phyloP scores from a whole-genome alignment of 2,797 vertebrate species.

The Lycodopsis pacificus region DNA sequence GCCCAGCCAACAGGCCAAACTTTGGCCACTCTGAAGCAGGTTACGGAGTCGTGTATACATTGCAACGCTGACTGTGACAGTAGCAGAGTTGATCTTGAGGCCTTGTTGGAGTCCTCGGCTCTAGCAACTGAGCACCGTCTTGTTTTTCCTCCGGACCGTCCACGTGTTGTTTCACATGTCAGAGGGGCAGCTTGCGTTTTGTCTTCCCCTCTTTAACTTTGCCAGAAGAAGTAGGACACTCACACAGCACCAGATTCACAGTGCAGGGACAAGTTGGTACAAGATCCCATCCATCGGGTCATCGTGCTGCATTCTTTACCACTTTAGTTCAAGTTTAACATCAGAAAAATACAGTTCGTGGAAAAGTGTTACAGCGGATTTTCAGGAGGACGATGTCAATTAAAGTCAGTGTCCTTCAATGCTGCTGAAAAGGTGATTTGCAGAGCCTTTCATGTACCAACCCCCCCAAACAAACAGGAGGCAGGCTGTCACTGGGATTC shows the following conservation, averaged over 20 bases:
- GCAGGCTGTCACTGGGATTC: conserved; percentile 40
- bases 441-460: conserved; percentile 3
- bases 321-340: conserved; percentile 12
- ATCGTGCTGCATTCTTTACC: conserved; percentile 41
- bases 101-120: neutral
- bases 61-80: neutral
- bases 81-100: neutral
- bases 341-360: conserved; percentile 9
- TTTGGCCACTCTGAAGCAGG: neutral
- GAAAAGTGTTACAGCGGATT: conserved; percentile 6
- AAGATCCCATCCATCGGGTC: conserved; percentile 34
- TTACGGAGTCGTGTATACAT: neutral
- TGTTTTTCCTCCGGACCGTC: neutral
- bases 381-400: conserved; percentile 5
- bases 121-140: neutral
- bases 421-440: conserved; percentile 13
- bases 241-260: conserved; percentile 3
- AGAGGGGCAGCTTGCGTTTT: conserved; percentile 15
- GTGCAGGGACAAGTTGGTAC: conserved; percentile 50
- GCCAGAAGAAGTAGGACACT: conserved; percentile 13
- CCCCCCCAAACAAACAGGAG: conserved; percentile 1
- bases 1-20: neutral
- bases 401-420: neutral
- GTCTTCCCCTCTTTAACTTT: conserved; percentile 2
- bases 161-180: conserved; percentile 18